These are phyloP conservation scores for Blomia tropicalis DNA, from an alignment of 2,888 invertebrate genomes.

Conservation along the genomic window DNA sequence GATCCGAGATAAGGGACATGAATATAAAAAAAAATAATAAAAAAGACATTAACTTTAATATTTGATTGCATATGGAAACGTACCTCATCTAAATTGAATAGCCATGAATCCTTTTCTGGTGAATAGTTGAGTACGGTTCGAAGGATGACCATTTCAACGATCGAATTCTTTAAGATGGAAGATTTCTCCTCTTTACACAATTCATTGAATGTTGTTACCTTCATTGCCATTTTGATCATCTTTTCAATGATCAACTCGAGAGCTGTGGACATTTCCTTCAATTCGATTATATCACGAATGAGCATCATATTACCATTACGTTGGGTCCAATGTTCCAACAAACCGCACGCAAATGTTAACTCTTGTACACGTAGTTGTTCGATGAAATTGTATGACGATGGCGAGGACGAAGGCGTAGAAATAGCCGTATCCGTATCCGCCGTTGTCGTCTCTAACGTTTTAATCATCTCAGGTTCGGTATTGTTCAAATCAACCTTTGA, in stretches of 20 bases:
- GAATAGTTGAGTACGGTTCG: constrained; percentile 83
- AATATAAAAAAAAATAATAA: too few species aligned
- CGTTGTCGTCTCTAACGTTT: too few species aligned
- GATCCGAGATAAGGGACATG: too few species aligned
- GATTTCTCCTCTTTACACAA: constrained; percentile 89
- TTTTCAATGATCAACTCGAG: constrained; percentile 80
- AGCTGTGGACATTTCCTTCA: constrained; percentile 63
- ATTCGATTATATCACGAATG: background rate
- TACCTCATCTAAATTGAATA: constrained; percentile 38
- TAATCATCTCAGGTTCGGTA: too few species aligned
- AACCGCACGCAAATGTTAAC: constrained; percentile 39
- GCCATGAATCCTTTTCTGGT: constrained; percentile 72
- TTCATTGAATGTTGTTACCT: constrained; percentile 60
- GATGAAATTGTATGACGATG: constrained; percentile 21
- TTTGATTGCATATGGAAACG: too few species aligned
- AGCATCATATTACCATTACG: background rate
- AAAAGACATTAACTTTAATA: too few species aligned
- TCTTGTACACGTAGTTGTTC: constrained; percentile 17
- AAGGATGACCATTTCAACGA: constrained; percentile 88
- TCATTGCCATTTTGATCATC: constrained; percentile 46
- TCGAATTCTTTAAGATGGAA: constrained; percentile 70
- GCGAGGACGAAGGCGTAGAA: too few species aligned
- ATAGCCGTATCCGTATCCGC: too few species aligned
- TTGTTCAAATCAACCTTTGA: too few species aligned
- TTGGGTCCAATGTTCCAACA: background rate